Evolutionary conservation across 2,797 vertebrate genomes (phyloP).

Genomic region (Natrix natrix): DNA sequence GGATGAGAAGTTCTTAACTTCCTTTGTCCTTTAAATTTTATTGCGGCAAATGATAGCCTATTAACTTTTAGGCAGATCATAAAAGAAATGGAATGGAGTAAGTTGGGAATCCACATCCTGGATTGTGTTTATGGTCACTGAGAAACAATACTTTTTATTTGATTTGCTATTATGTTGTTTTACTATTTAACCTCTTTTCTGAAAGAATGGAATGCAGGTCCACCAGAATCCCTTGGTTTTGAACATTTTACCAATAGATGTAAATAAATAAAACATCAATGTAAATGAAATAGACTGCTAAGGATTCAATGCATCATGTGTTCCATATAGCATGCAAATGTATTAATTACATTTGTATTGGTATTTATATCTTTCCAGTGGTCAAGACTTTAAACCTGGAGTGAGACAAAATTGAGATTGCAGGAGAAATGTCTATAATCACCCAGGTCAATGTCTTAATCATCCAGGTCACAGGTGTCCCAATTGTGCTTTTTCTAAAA

Average conservation of each 20-base stretch:
- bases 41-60: not conserved
- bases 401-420: not conserved
- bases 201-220: not conserved
- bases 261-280: fast-evolving
- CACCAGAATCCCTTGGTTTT: not conserved
- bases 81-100: not conserved
- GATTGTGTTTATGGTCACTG: not conserved
- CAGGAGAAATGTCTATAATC: not conserved
- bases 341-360: not conserved
- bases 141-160: not conserved
- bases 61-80: not conserved
- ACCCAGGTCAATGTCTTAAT: not conserved
- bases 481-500: too few species aligned
- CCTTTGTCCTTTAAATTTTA: not conserved
- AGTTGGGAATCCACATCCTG: not conserved
- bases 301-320: not conserved
- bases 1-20: not conserved
- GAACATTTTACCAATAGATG: not conserved
- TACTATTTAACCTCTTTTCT: not conserved
- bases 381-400: not conserved
- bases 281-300: fast-evolving
- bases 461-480: too few species aligned
- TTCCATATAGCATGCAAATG: not conserved
- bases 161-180: not conserved
- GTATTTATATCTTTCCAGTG: not conserved